These are phyloP conservation scores for Clistopyga incitator DNA, from an alignment of 2,888 invertebrate species.

Conservation along the genomic window DNA sequence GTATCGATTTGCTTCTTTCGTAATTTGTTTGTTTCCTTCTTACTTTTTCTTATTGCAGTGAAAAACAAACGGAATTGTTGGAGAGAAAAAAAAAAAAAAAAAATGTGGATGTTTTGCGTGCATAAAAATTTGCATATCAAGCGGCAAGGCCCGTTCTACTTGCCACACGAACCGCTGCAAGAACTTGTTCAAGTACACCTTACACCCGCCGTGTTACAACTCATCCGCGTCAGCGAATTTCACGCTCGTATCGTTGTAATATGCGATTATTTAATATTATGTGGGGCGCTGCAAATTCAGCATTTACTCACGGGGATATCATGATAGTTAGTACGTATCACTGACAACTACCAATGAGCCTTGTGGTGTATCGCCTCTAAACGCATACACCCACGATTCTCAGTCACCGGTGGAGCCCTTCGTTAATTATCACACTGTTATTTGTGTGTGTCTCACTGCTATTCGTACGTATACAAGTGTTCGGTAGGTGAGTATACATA, in stretches of 20 bases:
- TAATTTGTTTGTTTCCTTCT: too few relatives aligned
- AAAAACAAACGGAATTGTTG: neutral
- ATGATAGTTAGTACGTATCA: neutral
- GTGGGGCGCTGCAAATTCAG: slow-evolving; percentile 34
- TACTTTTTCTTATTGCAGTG: too few relatives aligned
- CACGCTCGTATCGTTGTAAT: neutral
- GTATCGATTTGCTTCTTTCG: too few relatives aligned
- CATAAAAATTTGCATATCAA: neutral
- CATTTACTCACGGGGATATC: slow-evolving; percentile 3
- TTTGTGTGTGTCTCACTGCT: neutral
- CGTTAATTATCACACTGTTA: neutral
- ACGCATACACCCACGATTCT: slow-evolving; percentile 31
- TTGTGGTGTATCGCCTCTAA: neutral
- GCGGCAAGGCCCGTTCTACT: neutral
- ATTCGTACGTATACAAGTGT: neutral
- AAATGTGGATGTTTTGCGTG: neutral
- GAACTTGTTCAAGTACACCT: neutral
- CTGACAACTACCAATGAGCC: slow-evolving; percentile 42
- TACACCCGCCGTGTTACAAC: neutral
- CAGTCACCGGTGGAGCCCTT: slow-evolving; percentile 1
- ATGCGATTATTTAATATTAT: slow-evolving; percentile 40
- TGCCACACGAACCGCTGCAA: neutral
- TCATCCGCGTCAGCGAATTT: slow-evolving; percentile 5
- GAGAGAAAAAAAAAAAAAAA: neutral
- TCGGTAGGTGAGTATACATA: neutral